Conservation (phyloP, 64 coral and sea anemone species). For the Pocillopora verrucosa region DNA sequence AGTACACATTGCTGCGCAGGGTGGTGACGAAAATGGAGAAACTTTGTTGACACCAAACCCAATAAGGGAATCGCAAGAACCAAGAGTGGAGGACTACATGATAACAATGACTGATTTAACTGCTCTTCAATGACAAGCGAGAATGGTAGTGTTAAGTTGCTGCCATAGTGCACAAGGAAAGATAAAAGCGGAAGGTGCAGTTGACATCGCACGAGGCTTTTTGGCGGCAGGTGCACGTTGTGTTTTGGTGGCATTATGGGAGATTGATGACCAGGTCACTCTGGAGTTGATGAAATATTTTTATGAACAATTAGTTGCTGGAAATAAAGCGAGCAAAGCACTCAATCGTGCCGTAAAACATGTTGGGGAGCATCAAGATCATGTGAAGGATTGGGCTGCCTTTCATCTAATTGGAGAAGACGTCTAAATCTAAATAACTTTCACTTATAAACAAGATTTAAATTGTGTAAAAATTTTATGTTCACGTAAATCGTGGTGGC, state of each 20-base stretch:
- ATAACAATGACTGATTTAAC: not conserved
- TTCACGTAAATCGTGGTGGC: too few species aligned
- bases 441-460: too few species aligned
- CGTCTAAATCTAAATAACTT: too few species aligned
- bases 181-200: constrained; percentile 9
- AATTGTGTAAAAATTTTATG: too few species aligned
- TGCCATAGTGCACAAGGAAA: constrained; percentile 7
- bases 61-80: not conserved
- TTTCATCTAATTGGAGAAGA: constrained; percentile 28
- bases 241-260: constrained; percentile 6
- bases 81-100: constrained; percentile 11
- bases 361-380: not conserved
- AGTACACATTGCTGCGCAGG: constrained; percentile 22
- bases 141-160: constrained; percentile 17
- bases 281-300: not conserved
- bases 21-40: not conserved
- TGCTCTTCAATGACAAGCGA: not conserved
- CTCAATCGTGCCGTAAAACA: constrained; percentile 11
- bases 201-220: not conserved
- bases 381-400: constrained; percentile 15
- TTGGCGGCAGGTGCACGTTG: not conserved
- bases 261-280: not conserved
- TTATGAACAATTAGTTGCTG: not conserved
- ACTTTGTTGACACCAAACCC: not conserved
- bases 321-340: not conserved